Base-by-base conservation (phyloP, 2,113 vertebrate genomes). In the Ciconia maguari region DNA sequence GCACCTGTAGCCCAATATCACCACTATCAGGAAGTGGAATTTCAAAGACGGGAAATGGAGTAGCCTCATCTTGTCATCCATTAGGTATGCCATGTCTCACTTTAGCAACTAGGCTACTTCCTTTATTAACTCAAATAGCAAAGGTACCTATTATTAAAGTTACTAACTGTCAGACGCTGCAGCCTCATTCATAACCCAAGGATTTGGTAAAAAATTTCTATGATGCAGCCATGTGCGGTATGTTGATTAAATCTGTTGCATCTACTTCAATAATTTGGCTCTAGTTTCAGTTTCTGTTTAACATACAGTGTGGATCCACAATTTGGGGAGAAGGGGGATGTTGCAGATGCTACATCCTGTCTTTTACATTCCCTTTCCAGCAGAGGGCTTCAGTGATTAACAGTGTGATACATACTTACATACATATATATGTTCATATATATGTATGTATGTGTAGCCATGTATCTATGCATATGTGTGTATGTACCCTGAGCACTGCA, bases 301-400 rank as follows among this genome's bases (percentile, higher is more conserved):
- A 83, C 4, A 12, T 16, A 66, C 19, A 34, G 10, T 1, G 3
- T 55, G 42, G 69, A 76, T 51, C n/a, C 52, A 58, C 42, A 58
- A 5, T 52, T 3, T 60, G 70, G 29, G 54, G 34, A 55, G 17
- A 66, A 74, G 9, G 8, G 36, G 19, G 20, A 80, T n/a, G 42
- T 38, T 82, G 44, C 69, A 84, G 55, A 58, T 48, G 24, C 30
- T 70, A 57, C 54, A 83, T 74, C 80, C 68, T 89, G 36, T 89
- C 68, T 90, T 62, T 46, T 48, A 44, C 48, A 48, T 30, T 30
- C 30, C 22, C 12, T 27, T 84, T 87, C 78, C 83, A 93, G 76
- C 52, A 94, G 87, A 93, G 91, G 83, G 72, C 78, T 95, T 82
- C 81, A 26, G 42, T 30, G 69, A 64, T 66, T 75, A 83, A 81